Evolutionary conservation across 2,113 vertebrate species (phyloP).

Genomic region (Marmota monax): DNA sequence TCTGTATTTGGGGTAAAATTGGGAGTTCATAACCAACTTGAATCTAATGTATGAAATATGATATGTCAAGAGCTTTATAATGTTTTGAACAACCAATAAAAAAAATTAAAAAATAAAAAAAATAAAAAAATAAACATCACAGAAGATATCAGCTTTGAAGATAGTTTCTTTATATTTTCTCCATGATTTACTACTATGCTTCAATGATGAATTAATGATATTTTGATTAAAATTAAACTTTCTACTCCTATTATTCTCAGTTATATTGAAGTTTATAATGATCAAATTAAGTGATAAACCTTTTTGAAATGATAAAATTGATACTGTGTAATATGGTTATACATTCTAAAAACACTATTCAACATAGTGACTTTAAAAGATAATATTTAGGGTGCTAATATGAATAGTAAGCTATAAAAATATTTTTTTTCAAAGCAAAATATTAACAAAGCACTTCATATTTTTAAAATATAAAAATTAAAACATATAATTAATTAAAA

Average conservation of each 20-base stretch:
- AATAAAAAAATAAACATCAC: not conserved
- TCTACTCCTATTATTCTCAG: not conserved
- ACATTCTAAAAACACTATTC: slow-evolving; percentile 2
- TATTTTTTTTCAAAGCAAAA: not conserved
- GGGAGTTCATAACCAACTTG: too few relatives aligned
- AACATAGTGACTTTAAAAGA: slow-evolving; percentile 19
- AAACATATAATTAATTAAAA: slow-evolving; percentile 21
- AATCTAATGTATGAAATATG: too few relatives aligned
- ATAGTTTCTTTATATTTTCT: slow-evolving; percentile 20
- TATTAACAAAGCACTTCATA: not conserved
- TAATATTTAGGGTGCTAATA: not conserved
- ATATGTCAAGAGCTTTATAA: too few relatives aligned
- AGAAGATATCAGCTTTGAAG: slow-evolving; percentile 28
- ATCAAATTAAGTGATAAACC: slow-evolving; percentile 9
- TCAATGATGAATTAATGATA: slow-evolving; percentile 36
- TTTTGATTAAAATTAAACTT: slow-evolving; percentile 22
- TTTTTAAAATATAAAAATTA: slow-evolving; percentile 41
- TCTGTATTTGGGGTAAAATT: too few relatives aligned
- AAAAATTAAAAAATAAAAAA: too few relatives aligned
- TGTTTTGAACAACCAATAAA: too few relatives aligned
- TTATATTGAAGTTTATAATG: not conserved
- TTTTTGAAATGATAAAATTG: slow-evolving; percentile 11
- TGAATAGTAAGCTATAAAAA: not conserved
- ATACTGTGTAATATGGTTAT: not conserved
- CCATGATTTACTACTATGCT: not conserved